Conservation (phyloP, 37 sponge, comb jelly and placozoan genomes). For the Axinella damicornis region DNA sequence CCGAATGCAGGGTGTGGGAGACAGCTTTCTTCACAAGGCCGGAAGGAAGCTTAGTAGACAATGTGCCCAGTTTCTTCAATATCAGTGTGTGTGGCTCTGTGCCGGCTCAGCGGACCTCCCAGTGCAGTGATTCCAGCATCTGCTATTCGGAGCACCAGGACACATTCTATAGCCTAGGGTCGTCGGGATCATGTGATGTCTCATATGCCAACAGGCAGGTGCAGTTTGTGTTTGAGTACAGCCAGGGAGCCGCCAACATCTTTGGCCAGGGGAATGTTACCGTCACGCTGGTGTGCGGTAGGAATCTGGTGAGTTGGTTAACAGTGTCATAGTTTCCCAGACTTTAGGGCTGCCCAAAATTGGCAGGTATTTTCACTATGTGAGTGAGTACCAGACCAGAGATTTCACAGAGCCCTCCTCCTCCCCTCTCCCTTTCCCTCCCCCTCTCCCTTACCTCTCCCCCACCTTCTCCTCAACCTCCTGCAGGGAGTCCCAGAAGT, state of each 20-base stretch:
- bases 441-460: neutral
- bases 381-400: too few relatives aligned
- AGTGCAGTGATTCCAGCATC: conserved; percentile 21
- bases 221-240: conserved; percentile 19
- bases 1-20: conserved; percentile 70
- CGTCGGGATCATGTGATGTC: conserved; percentile 4
- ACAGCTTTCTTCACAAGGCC: conserved; percentile 34
- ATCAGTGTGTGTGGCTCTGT: conserved; percentile 62
- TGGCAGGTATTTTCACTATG: too few relatives aligned
- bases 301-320: conserved; percentile 49
- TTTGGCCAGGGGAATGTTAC: conserved; percentile 59
- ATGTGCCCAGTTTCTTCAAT: conserved; percentile 67
- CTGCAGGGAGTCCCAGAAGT: conserved; percentile 73
- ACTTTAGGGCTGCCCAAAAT: too few relatives aligned
- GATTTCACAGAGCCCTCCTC: too few relatives aligned
- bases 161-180: conserved; percentile 45
- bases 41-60: conserved; percentile 12
- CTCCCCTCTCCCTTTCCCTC: neutral
- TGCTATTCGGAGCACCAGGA: conserved; percentile 53
- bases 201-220: conserved; percentile 15
- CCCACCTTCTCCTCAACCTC: neutral
- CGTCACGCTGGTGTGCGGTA: conserved; percentile 71
- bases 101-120: neutral
- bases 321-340: too few relatives aligned
- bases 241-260: neutral